Evolutionary conservation across 2,113 vertebrate genomes (phyloP), one percentile per base, ranked within the genome.

Genomic region (Melanotaenia duboulayi): DNA sequence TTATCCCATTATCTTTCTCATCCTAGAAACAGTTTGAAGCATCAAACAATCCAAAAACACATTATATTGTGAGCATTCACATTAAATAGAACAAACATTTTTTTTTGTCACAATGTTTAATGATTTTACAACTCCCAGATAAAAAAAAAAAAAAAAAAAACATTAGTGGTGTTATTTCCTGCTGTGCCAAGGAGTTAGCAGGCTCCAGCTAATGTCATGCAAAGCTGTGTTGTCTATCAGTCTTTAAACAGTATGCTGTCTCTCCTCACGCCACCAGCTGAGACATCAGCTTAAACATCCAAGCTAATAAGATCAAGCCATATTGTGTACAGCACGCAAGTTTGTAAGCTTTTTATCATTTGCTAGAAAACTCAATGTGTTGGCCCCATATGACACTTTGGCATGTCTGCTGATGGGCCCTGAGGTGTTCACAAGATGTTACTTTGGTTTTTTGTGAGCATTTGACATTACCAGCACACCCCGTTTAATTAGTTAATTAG

Each of bases 101-200:
- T 52, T 81, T 61, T 85, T 75, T 82, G 79, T 84, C 79, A 71
- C 68, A 71, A 83, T 81, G 65, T 81, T 90, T 83, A 90, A 91
- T 80, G 78, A 84, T 71, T 80, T 66, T 69, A 69, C 76, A n/a
- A 56, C 74, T 74, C 80, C 77, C 77, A 87, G 87, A 82, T 81
- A 81, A 82, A 90, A 84, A 89, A 35, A 56, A 67, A 86, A 81
- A 82, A 90, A 84, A 89, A 35, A 56, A 67, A 86, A 88, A 76
- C 87, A 90, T 92, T 90, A 90, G 70, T 9, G 76, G 65, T 61
- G 66, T 86, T 84, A 64, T 86, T 83, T 62, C 86, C 83, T 46
- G 87, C 90, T 76, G 77, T 22, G 84, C 61, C 22, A 74, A 71
- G 74, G 65, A 73, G 81, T 71, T 76, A 68, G 74, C 40, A n/a